A percentile compares a stretch with the other conserved stretches of the same genome.
These are phyloP conservation scores for Alloscopus bannaensis DNA, from an alignment of 2,888 invertebrate species.

Conservation along the genomic window DNA sequence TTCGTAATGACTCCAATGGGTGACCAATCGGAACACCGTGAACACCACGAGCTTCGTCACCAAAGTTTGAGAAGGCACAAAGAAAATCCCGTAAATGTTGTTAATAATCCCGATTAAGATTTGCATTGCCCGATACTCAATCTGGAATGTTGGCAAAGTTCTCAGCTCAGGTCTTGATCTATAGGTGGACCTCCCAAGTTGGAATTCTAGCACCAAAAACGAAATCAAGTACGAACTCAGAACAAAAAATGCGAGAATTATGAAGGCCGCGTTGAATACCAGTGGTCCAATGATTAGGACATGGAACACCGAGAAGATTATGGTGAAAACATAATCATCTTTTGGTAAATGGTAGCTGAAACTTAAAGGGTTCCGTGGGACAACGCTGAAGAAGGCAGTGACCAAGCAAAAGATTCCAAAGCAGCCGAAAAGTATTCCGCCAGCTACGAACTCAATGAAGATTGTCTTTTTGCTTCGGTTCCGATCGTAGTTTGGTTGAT, in stretches of 20 bases:
- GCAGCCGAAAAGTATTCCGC: background rate
- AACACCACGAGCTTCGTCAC: background rate
- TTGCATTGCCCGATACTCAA: constrained; percentile 9
- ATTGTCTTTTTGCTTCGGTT: background rate
- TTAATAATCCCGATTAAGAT: constrained; percentile 3
- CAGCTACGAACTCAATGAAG: background rate
- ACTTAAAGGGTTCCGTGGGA: background rate
- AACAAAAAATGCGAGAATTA: background rate
- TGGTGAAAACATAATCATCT: background rate
- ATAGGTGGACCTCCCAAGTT: background rate
- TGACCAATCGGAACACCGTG: background rate
- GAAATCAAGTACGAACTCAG: background rate
- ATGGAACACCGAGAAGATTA: background rate
- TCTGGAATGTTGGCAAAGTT: background rate
- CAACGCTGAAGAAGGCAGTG: background rate
- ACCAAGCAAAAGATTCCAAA: background rate
- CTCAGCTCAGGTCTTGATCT: background rate
- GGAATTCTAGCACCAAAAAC: background rate
- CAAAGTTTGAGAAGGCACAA: constrained; percentile 19
- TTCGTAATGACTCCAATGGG: background rate
- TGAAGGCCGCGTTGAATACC: background rate
- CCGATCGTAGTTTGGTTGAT: background rate
- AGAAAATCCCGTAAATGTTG: background rate
- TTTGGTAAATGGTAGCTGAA: background rate
- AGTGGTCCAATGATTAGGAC: background rate